Evolutionary conservation across 23 tunicate species (phyloP).

Genomic region (Clavelina lepadiformis): DNA sequence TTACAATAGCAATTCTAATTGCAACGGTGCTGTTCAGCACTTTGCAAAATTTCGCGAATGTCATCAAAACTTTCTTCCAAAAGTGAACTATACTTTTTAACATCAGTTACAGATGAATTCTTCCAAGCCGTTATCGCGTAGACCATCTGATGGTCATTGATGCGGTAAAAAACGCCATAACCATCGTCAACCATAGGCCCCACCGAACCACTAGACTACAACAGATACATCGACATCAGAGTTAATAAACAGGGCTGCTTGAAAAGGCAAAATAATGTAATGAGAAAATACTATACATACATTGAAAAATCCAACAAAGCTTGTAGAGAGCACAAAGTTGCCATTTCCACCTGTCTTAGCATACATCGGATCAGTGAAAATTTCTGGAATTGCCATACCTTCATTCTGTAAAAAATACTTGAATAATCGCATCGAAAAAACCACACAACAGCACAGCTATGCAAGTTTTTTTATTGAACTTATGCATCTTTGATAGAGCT

Average conservation of each 20-base stretch:
- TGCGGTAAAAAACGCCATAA: slow-evolving; percentile 68
- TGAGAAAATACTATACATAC: no score
- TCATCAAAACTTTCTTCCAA: slow-evolving; percentile 20
- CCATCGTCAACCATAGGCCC: slow-evolving; percentile 78
- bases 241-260: no score
- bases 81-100: neutral
- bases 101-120: slow-evolving; percentile 20
- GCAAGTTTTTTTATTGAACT: no score
- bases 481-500: no score
- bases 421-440: no score
- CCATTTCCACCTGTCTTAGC: slow-evolving; percentile 72
- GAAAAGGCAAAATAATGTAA: no score
- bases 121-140: slow-evolving; percentile 42
- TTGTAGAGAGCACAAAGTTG: slow-evolving; percentile 74
- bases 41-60: slow-evolving; percentile 33
- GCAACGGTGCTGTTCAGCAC: no score
- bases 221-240: no score
- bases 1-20: neutral
- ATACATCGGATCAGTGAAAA: slow-evolving; percentile 70
- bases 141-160: slow-evolving; percentile 25
- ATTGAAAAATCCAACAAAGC: slow-evolving; percentile 62
- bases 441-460: no score
- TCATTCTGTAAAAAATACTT: slow-evolving; percentile 32
- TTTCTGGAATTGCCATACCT: slow-evolving; percentile 40
- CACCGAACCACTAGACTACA: slow-evolving; percentile 61